phyloP scores from a whole-genome alignment of 2,113 vertebrate genomes.

The Dicrurus megarhynchus region DNA sequence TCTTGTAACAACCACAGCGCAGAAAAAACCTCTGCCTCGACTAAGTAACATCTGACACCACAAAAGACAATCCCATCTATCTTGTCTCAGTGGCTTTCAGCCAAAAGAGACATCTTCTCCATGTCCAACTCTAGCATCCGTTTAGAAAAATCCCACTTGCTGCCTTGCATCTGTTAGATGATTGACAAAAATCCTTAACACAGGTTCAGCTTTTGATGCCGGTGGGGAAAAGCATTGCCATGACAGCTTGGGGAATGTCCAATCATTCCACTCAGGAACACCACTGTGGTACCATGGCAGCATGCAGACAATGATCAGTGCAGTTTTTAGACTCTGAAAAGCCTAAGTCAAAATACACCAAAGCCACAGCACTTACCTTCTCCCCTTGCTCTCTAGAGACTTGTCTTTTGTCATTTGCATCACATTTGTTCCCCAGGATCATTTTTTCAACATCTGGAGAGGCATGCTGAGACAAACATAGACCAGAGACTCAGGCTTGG shows the following conservation, averaged over 20 bases:
- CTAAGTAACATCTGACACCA: accelerated
- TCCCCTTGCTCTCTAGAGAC: conserved; percentile 94
- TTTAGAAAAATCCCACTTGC: accelerated
- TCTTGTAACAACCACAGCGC: too few relatives aligned
- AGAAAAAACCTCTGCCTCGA: background rate
- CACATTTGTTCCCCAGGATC: conserved; percentile 98
- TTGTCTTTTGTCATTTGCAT: conserved; percentile 95
- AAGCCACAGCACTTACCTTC: conserved; percentile 74
- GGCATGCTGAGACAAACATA: conserved; percentile 80
- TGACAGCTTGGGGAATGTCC: accelerated
- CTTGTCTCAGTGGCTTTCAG: background rate
- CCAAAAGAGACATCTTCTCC: background rate
- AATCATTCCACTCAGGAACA: accelerated
- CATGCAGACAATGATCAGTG: accelerated
- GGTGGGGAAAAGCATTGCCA: accelerated
- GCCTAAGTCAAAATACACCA: accelerated
- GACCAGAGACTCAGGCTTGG: background rate
- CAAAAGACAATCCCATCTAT: background rate
- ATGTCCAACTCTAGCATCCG: background rate
- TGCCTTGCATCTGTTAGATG: background rate
- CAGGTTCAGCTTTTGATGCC: background rate
- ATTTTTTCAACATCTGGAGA: conserved; percentile 97
- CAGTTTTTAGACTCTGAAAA: accelerated
- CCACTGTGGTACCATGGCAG: accelerated
- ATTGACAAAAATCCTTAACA: accelerated